Evolutionary conservation across 2,113 vertebrate species (phyloP).

Genomic region (Sebastes schlegelii): DNA sequence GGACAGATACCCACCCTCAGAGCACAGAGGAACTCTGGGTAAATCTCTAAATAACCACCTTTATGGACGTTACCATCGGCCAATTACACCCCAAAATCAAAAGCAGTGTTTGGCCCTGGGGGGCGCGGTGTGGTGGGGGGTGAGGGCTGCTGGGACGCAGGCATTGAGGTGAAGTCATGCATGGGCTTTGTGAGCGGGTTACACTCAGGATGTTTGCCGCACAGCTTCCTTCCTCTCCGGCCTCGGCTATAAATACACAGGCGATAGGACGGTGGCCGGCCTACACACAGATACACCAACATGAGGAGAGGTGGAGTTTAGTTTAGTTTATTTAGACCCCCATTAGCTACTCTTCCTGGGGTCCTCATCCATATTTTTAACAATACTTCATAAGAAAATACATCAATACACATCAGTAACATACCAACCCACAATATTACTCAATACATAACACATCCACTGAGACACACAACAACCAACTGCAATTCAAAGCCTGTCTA

Average conservation of each 20-base stretch:
- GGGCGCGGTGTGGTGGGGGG: not conserved
- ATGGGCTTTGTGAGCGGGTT: conserved; percentile 15
- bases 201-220: conserved; percentile 38
- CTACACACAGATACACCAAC: not conserved
- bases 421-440: too few species aligned
- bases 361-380: too few species aligned
- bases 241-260: conserved; percentile 25
- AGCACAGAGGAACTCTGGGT: not conserved
- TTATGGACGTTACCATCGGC: not conserved
- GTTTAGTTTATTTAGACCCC: too few species aligned
- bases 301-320: not conserved
- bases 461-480: too few species aligned
- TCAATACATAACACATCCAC: too few species aligned
- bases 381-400: too few species aligned
- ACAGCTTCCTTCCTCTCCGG: conserved; percentile 33
- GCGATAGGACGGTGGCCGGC: not conserved
- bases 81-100: not conserved
- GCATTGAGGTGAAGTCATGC: conserved; percentile 19
- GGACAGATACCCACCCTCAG: not conserved
- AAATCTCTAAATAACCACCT: not conserved
- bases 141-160: not conserved
- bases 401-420: too few species aligned
- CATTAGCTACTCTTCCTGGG: too few species aligned
- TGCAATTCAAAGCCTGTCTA: too few species aligned
- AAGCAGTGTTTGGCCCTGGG: not conserved